Evolutionary conservation across 2,888 invertebrate species (phyloP).

Genomic region (Caenorhabditis virilis): DNA sequence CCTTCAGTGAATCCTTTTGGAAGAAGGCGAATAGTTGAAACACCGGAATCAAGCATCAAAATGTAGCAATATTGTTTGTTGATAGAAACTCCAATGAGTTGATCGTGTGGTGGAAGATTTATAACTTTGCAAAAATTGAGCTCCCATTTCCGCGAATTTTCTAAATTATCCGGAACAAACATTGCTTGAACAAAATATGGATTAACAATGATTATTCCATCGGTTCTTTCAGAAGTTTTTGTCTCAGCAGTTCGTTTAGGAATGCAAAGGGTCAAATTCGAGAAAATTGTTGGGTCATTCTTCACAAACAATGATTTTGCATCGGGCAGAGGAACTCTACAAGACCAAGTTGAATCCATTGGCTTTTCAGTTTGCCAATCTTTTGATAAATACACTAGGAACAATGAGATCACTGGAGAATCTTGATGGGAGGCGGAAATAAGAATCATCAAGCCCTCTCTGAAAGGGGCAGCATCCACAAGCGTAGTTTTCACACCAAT

Average conservation of each 20-base stretch:
- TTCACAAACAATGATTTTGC: slow-evolving; percentile 15
- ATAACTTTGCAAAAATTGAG: slow-evolving; percentile 5
- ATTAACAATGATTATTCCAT: slow-evolving; percentile 29
- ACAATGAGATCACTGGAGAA: slow-evolving; percentile 6
- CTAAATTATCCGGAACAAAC: slow-evolving; percentile 20
- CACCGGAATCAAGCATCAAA: slow-evolving; percentile 20
- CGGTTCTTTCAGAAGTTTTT: slow-evolving; percentile 16
- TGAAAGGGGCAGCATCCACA: slow-evolving; percentile 23
- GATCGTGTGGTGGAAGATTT: slow-evolving; percentile 8
- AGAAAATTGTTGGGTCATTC: slow-evolving; percentile 13
- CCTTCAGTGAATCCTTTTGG: slow-evolving; percentile 7
- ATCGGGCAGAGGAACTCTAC: slow-evolving; percentile 8
- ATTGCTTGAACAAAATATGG: slow-evolving; percentile 21
- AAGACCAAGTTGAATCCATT: slow-evolving; percentile 4
- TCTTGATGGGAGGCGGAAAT: slow-evolving; percentile 21
- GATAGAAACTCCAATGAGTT: slow-evolving; percentile 18
- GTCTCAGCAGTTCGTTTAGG: slow-evolving; percentile 15
- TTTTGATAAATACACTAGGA: slow-evolving; percentile 9
- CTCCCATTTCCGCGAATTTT: slow-evolving; percentile 9
- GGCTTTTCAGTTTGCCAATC: slow-evolving; percentile 11
- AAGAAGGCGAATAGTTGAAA: slow-evolving; percentile 22
- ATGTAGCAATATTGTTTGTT: slow-evolving; percentile 20
- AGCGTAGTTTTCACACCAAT: slow-evolving; percentile 3
- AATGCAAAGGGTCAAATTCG: slow-evolving; percentile 14
- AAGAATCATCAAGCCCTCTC: slow-evolving; percentile 19